phyloP scores from a whole-genome alignment of 2,888 invertebrate species.

The Parasteatoda lunata region DNA sequence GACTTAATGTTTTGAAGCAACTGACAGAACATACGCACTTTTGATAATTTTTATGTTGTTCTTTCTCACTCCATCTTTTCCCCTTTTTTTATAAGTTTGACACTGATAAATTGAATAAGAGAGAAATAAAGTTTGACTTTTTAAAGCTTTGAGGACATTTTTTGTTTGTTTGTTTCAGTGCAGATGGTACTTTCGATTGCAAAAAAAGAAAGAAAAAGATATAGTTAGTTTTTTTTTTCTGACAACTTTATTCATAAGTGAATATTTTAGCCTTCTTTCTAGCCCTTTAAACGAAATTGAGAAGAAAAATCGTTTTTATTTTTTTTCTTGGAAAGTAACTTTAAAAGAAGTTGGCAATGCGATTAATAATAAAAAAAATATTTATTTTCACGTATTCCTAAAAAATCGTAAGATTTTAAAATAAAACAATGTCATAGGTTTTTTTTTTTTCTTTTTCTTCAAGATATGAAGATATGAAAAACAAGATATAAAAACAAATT shows the following conservation, averaged over 20 bases:
- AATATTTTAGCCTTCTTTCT: not conserved
- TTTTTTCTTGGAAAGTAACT: too few species aligned
- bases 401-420: too few species aligned
- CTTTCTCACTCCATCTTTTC: conserved; percentile 12
- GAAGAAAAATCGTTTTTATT: too few species aligned
- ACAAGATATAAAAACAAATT: too few species aligned
- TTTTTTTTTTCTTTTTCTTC: too few species aligned
- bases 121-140: conserved; percentile 27
- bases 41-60: conserved; percentile 18
- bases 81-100: conserved; percentile 30
- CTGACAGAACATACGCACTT: conserved; percentile 20
- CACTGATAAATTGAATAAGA: conserved; percentile 48
- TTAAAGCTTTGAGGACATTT: conserved; percentile 15
- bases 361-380: too few species aligned
- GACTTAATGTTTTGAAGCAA: not conserved
- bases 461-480: too few species aligned
- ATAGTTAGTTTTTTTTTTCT: too few species aligned
- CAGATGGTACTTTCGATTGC: conserved; percentile 39
- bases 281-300: not conserved
- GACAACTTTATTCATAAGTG: too few species aligned
- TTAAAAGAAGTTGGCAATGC: too few species aligned
- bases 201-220: conserved; percentile 25
- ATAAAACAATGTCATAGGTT: too few species aligned
- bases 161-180: conserved; percentile 4
- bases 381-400: too few species aligned